Evolutionary conservation across 2,888 invertebrate species (phyloP), one percentile per base, ranked within the genome.

Genomic region (Hyles lineata): DNA sequence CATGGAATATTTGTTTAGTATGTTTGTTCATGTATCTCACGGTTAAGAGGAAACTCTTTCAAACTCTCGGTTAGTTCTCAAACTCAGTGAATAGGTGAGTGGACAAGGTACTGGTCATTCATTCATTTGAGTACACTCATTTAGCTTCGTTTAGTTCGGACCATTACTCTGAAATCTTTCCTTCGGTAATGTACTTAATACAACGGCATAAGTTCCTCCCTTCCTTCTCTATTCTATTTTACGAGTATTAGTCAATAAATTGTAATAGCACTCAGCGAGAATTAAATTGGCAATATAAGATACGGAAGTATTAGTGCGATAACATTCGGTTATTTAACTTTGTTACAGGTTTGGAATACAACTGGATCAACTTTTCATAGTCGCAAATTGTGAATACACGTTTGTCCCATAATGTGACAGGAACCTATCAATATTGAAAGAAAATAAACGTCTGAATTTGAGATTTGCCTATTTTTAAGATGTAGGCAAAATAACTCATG

Each of bases 71-170:
- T 25, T 32, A 21, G 63, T 43, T 67, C 62, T 23, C 32, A 62
- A 55, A 58, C 59, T 35, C 72, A 70, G 43, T 70, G 50, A 72
- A 60, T 60, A 60, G 29, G 50, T 50, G 9, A 29, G 50, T 25
- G 32, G 21, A 50, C 17, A 58, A 70, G 70, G 43, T 15, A 59
- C 59, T 67, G 67, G 67, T 77, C 74, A 81, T 83, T 81, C 76
- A 81, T 84, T 82, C 74, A 73, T 80, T 73, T 80, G 75, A 81
- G 79, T 76, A 77, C 78, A 75, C 77, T 79, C 79, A 81, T 83
- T 82, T 81, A 81, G 76, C 77, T 79, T 80, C 77, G 79, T 83
- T 82, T 78, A 79, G 75, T 72, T 74, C 75, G 75, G 73, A 71
- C 75, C 77, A 77, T 74, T 82, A 78, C 63, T 73, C 74, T 69